Base-by-base conservation (phyloP, 1,140 invertebrate species). In the Heliconius congener region DNA sequence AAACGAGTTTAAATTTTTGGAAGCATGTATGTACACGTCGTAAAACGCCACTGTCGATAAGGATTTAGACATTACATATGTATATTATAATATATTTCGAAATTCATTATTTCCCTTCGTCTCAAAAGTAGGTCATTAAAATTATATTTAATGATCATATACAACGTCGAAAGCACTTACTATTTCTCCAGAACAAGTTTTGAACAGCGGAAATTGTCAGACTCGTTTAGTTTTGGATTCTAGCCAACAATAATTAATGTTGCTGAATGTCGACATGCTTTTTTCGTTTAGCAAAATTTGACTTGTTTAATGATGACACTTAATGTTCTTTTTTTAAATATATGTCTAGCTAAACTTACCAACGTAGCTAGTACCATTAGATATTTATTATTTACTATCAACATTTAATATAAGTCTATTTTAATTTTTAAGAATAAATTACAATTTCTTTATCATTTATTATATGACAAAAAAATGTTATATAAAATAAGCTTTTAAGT, bases 181-280 rank as follows among this genome's bases (percentile, higher is more conserved):
- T 76, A 34, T 76, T 76, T 73, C 79, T 80, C 57, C 57, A 71
- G 74, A 73, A 77, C 75, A 81, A 77, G 37, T 81, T 77, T 27
- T 71, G 71, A 77, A 73, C 71, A 71, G 76, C 76, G 72, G 39
- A 81, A 81, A 81, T 81, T 74, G 79, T 77, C 76, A 74, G 79
- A 73, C 79, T 81, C 79, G 75, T 81, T 81, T 77, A 81, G 79
- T 71, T 81, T 57, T 81, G 79, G 79, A 75, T 42, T 66, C 55
- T 77, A 37, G 71, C 79, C 79, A 81, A 77, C 55, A 70, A 78
- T 72, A 77, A 81, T 81, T 80, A 80, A 80, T 78, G 77, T 50
- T 52, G 74, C 73, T 71, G 60, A 46, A 76, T 71, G 50, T 76
- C 23, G 78, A 80, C 78, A 76, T 80, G 37, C 37, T 78, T 74